Evolutionary conservation across 2,888 invertebrate genomes (phyloP), one percentile per base, ranked within the genome.

Genomic region (Caenorhabditis sp.): DNA sequence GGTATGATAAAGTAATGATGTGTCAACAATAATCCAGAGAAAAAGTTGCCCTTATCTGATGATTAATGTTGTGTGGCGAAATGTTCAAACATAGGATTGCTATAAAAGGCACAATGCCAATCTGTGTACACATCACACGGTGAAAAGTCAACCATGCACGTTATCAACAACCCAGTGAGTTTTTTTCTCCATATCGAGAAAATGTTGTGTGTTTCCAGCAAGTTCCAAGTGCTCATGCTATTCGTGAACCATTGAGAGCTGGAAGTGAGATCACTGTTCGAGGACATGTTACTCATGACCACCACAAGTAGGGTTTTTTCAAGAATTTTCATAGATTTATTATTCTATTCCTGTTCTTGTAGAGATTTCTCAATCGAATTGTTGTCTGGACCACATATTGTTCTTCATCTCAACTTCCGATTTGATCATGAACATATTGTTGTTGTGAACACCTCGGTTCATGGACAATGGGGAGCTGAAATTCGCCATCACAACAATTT

Each of bases 321-420:
- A 43, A 17, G 43, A 14, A 43, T 43, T 17, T 10, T 12, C 6
- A 17, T 43, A 19, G 14, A 57, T 31, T 36, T 58, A n/a, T n/a
- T n/a, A n/a, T n/a, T n/a, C n/a, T n/a, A n/a, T n/a, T n/a, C n/a
- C n/a, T n/a, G n/a, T n/a, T n/a, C n/a, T n/a, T 72, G 31, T 62
- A 76, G 80, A 37, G 77, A 75, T 63, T 82, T 82, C 58, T 58
- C 76, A 31, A 77, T 82, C 2, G 82, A 82, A 62, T 74, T 82
- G 63, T 78, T 82, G 66, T 81, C 81, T 27, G 82, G 81, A 55
- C 82, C 78, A 53, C 62, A 82, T 65, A 73, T 79, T 59, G 81
- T 82, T 58, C 73, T 82, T 43, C 81, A 81, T 62, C 66, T 81
- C 54, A 79, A 79, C 67, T 82, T 82, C 81, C 82, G 81, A 12